phyloP scores from a whole-genome alignment of 2,888 invertebrate species.

The Troilus luridus region DNA sequence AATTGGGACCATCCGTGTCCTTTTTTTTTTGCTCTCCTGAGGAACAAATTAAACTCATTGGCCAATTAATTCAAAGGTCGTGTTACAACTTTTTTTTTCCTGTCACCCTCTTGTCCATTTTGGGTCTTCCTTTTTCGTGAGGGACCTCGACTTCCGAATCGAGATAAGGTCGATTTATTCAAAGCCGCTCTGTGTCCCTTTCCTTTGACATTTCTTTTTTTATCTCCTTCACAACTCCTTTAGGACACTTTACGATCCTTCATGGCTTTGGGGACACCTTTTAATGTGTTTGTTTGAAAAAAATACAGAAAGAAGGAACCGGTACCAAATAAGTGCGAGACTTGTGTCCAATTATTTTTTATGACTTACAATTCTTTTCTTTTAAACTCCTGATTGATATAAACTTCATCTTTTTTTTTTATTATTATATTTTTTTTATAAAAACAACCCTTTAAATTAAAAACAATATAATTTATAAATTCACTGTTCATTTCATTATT shows the following conservation, averaged over 20 bases:
- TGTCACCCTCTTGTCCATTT: constrained; percentile 6
- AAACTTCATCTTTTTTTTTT: neutral
- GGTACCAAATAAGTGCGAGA: neutral
- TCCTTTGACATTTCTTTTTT: neutral
- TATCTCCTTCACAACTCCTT: constrained; percentile 9
- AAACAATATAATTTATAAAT: too few species aligned
- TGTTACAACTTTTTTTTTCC: constrained; percentile 16
- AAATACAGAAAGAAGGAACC: neutral
- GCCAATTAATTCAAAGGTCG: constrained; percentile 42
- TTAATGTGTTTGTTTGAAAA: neutral
- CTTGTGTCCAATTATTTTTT: neutral
- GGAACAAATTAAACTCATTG: constrained; percentile 43
- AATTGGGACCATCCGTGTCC: neutral
- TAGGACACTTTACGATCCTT: neutral
- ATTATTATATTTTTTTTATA: too few species aligned
- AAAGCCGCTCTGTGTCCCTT: neutral
- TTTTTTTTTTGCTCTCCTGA: neutral
- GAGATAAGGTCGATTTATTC: constrained; percentile 21
- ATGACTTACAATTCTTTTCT: neutral
- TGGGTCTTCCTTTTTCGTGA: constrained; percentile 19
- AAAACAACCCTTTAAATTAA: too few species aligned
- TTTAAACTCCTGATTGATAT: neutral
- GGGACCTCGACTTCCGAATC: constrained; percentile 3
- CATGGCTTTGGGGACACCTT: neutral
- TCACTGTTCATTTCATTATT: too few species aligned